Evolutionary conservation across 2,113 vertebrate genomes (phyloP).

Genomic region (Myrmophylax atrothorax): DNA sequence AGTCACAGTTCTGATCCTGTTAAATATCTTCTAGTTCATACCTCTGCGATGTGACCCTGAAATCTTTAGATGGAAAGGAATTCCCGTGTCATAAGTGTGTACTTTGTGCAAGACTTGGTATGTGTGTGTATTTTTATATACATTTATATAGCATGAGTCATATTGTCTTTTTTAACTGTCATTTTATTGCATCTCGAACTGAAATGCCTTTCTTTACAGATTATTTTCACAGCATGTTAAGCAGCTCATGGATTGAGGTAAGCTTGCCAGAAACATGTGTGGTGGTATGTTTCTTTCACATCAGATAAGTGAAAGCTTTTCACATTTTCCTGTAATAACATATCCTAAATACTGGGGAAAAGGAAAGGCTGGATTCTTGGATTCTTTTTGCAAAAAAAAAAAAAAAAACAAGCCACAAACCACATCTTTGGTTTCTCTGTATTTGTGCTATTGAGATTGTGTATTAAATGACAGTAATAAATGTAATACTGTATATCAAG

Average conservation of each 20-base stretch:
- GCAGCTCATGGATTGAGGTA: conserved; percentile 98
- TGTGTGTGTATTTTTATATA: conserved; percentile 30
- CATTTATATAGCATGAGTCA: background rate
- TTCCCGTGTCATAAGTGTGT: conserved; percentile 96
- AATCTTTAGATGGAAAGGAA: conserved; percentile 92
- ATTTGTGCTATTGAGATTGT: background rate
- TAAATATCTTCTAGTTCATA: conserved; percentile 80
- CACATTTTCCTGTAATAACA: background rate
- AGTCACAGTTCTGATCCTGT: conserved; percentile 3
- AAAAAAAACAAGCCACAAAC: fast-evolving
- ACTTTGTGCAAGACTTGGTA: conserved; percentile 95
- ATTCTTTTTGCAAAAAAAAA: background rate
- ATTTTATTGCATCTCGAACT: conserved; percentile 32
- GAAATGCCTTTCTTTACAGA: conserved; percentile 79
- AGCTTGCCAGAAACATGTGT: background rate
- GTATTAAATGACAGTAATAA: background rate
- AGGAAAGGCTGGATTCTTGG: background rate
- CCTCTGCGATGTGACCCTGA: conserved; percentile 91
- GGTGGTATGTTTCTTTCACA: background rate
- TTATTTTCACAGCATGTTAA: conserved; percentile 97
- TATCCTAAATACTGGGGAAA: background rate
- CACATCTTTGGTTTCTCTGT: background rate
- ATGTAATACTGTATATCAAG: background rate
- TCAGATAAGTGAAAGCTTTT: background rate
- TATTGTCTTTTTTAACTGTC: background rate